Conservation (phyloP, 2,888 invertebrate species). For the Pollenia griseotomentosa region DNA sequence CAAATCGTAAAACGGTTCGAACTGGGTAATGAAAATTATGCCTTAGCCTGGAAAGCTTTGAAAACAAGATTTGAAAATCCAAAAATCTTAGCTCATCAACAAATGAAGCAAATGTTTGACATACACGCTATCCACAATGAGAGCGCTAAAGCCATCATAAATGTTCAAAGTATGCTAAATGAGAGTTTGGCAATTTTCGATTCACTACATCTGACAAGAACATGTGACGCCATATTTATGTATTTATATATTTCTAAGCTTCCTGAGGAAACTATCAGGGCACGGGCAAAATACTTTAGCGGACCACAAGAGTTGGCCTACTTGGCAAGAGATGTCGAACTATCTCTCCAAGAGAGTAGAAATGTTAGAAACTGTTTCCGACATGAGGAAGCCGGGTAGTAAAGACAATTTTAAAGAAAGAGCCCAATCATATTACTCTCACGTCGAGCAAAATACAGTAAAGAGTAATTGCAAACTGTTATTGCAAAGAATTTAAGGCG, state of each 20-base stretch:
- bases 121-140: neutral
- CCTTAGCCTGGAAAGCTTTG: too few relatives aligned
- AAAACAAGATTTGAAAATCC: too few relatives aligned
- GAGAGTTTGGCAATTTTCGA: neutral
- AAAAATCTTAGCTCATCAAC: neutral
- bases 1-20: too few relatives aligned
- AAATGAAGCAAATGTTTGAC: neutral
- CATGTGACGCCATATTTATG: constrained; percentile 10
- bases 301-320: constrained; percentile 17
- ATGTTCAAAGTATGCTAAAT: neutral
- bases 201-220: neutral
- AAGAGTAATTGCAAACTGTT: neutral
- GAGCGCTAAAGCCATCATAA: neutral
- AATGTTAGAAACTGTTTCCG: neutral
- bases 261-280: constrained; percentile 6
- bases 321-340: constrained; percentile 2
- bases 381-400: constrained; percentile 18
- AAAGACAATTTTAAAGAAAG: too few relatives aligned
- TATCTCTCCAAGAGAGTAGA: constrained; percentile 8
- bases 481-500: constrained; percentile 3
- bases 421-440: neutral
- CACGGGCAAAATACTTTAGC: neutral
- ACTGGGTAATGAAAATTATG: too few relatives aligned
- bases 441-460: neutral
- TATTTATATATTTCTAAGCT: neutral